Base-by-base conservation (phyloP, 1,140 invertebrate species). In the Saccostrea echinata region DNA sequence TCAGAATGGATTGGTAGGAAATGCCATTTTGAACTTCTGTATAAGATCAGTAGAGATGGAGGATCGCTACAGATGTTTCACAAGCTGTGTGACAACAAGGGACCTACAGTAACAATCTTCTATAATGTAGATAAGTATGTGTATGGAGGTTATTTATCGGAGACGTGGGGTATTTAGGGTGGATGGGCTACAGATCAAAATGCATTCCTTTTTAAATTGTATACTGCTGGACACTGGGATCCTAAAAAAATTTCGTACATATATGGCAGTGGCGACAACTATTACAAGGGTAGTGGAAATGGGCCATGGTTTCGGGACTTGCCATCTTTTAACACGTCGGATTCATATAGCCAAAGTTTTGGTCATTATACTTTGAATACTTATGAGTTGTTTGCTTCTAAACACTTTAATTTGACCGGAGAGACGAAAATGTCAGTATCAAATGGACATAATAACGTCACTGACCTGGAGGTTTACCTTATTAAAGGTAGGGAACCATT, bases 151-250 rank as follows among this genome's bases (percentile, higher is more conserved):
- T 91, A 87, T 61, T 86, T 83, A 4, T 57, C 85, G 11, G 16
- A 55, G 53, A 76, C 57, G 51, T 91, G 90, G 90, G 80, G 57
- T 33, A 71, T 51, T 76, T n/a, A 27, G 3, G 85, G 85, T 21
- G 35, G 30, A 4, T 87, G 84, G n/a, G 51, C 52, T 84, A 18
- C 24, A 71, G 90, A 91, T 82, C 27, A 85, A n/a, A 85, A 85
- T 1, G 85, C 90, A 18, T 91, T 91, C 71, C 80, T 91, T 18
- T 91, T 91, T 52, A 35, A 30, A 8, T 43, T 89, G 1, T 43
- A 52, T 24, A 24, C 55, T 24, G 64, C 24, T 35, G 53, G 53
- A 4, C 57, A 30, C 1, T 76, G 33, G 30, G 18, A 71, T 33
- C 52, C 87, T 11, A 35, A 76, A 53, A 84, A 84, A n/a, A 86